Evolutionary conservation across 2,888 invertebrate species (phyloP).

Genomic region (Operophtera brumata): DNA sequence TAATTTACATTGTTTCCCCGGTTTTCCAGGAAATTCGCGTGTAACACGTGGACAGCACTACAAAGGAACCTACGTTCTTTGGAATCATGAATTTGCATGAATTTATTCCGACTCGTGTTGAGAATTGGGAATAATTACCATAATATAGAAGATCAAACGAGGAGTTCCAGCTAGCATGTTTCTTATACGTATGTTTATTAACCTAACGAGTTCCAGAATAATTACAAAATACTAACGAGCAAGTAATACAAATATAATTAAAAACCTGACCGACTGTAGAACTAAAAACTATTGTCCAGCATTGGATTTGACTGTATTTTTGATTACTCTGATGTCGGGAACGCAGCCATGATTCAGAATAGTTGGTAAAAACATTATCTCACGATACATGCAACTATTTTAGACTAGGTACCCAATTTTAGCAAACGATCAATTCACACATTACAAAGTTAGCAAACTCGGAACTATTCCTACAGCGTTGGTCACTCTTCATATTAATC

Average conservation of each 20-base stretch:
- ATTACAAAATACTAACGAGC: too few relatives aligned
- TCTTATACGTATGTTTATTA: not conserved
- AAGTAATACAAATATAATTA: too few relatives aligned
- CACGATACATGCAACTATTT: too few relatives aligned
- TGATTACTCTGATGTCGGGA: too few relatives aligned
- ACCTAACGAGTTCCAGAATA: not conserved
- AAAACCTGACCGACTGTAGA: too few relatives aligned
- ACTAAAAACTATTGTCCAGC: too few relatives aligned
- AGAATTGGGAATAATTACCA: constrained; percentile 8
- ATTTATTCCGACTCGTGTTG: constrained; percentile 22
- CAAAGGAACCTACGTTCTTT: constrained; percentile 25
- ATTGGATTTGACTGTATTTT: too few relatives aligned
- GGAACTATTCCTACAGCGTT: not conserved
- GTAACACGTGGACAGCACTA: constrained; percentile 21
- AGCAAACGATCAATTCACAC: not conserved
- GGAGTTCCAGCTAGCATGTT: constrained; percentile 1
- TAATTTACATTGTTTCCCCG: constrained; percentile 32
- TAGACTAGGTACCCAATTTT: not conserved
- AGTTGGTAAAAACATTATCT: too few relatives aligned
- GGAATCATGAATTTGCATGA: constrained; percentile 29
- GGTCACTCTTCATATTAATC: not conserved
- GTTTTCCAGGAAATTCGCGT: constrained; percentile 24
- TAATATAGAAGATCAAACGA: constrained; percentile 9
- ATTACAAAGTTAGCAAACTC: not conserved
- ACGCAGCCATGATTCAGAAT: too few relatives aligned